Conservation (phyloP, 1,140 invertebrate species). For the Rhopalosiphum padi region DNA sequence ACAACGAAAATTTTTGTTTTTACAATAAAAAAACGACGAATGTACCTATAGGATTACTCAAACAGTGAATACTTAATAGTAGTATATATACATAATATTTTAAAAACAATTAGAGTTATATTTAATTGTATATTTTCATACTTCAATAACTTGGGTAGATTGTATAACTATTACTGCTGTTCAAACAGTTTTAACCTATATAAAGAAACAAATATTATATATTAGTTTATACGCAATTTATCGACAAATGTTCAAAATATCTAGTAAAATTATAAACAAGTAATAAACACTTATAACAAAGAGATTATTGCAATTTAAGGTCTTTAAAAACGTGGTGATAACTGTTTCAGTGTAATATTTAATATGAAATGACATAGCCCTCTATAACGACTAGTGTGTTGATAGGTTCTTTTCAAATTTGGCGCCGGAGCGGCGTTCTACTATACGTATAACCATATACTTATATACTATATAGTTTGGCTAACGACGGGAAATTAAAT, state of each 20-base stretch:
- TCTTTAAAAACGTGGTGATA: not conserved
- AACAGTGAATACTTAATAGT: not conserved
- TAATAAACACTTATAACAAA: too few species aligned
- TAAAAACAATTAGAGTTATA: not conserved
- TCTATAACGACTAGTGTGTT: not conserved
- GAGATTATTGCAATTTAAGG: not conserved
- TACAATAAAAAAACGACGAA: not conserved
- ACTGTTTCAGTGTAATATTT: not conserved
- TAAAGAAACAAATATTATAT: not conserved
- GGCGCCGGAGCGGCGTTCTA: not conserved
- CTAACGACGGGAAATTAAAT: constrained; percentile 48
- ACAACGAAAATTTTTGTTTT: not conserved
- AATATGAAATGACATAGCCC: not conserved
- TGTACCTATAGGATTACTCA: not conserved
- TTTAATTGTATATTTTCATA: not conserved
- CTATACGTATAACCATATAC: not conserved
- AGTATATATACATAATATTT: not conserved
- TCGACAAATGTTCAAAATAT: not conserved
- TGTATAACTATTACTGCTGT: not conserved
- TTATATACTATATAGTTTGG: not conserved
- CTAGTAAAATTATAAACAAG: not conserved
- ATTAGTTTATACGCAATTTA: not conserved
- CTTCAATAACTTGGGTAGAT: not conserved
- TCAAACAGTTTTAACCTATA: not conserved
- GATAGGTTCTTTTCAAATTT: constrained; percentile 20